Percentiles rank a stretch among this genome's conserved stretches.
Conservation (phyloP, 2,888 invertebrate genomes). For the Dugesia japonica region DNA sequence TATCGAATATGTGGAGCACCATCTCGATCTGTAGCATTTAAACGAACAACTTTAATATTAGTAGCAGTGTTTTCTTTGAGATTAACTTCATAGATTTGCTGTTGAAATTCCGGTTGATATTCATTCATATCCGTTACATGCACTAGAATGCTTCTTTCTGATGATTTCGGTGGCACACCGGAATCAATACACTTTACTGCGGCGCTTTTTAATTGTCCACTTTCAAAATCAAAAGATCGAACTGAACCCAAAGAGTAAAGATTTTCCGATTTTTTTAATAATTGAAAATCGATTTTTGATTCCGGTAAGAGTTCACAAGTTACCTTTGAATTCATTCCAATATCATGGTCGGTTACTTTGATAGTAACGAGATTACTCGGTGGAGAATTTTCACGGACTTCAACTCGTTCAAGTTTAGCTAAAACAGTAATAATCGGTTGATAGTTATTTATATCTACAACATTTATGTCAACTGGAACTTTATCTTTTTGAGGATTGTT, state of each 20-base stretch:
- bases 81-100: not conserved
- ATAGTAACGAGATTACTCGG: constrained; percentile 20
- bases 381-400: not conserved
- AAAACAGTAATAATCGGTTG: constrained; percentile 16
- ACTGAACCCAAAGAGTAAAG: constrained; percentile 13
- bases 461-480: not conserved
- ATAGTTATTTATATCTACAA: constrained; percentile 27
- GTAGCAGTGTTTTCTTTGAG: not conserved
- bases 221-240: constrained; percentile 16
- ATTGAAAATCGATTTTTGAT: not conserved
- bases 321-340: constrained; percentile 20
- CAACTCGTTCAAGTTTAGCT: not conserved
- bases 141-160: not conserved
- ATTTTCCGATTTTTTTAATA: not conserved
- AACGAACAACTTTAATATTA: not conserved
- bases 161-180: constrained; percentile 4
- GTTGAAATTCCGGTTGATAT: constrained; percentile 14
- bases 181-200: constrained; percentile 9
- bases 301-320: not conserved
- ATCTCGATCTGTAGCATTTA: constrained; percentile 24
- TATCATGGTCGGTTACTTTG: constrained; percentile 23
- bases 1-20: constrained; percentile 20
- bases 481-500: constrained; percentile 28
- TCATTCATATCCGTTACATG: constrained; percentile 23
- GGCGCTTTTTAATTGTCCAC: not conserved